phyloP scores from a whole-genome alignment of 1,140 invertebrate species.

The Antheraea pernyi region DNA sequence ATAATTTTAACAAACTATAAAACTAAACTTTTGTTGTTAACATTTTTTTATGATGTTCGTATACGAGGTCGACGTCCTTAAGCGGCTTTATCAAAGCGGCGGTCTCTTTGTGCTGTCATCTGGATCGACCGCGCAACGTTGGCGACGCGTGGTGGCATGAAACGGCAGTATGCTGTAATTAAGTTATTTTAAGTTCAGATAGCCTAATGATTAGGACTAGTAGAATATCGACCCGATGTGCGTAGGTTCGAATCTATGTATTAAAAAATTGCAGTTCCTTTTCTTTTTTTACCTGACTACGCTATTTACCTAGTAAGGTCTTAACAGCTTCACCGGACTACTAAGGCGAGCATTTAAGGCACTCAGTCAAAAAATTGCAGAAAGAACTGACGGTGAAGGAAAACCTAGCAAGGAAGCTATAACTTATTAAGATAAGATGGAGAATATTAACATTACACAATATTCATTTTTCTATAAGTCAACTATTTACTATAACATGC shows the following conservation, averaged over 20 bases:
- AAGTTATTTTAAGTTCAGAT: no score
- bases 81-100: constrained; percentile 48
- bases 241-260: not conserved
- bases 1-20: not conserved
- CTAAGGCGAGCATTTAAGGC: no score
- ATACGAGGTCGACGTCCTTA: not conserved
- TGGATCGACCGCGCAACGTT: constrained; percentile 23
- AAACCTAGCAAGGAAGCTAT: not conserved
- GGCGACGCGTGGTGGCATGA: constrained; percentile 24
- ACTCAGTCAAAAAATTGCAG: no score
- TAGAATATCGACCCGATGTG: not conserved
- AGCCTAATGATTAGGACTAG: not conserved
- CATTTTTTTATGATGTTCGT: not conserved
- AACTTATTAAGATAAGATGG: no score
- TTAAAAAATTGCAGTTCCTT: no score
- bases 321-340: no score
- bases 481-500: no score
- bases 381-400: not conserved
- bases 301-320: no score
- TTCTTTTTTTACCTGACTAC: no score
- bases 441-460: no score
- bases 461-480: no score
- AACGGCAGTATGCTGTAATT: no score
- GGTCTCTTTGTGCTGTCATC: constrained; percentile 37
- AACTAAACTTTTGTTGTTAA: not conserved